Evolutionary conservation across 2,113 vertebrate species (phyloP).

Genomic region (Aviceda subcristata): DNA sequence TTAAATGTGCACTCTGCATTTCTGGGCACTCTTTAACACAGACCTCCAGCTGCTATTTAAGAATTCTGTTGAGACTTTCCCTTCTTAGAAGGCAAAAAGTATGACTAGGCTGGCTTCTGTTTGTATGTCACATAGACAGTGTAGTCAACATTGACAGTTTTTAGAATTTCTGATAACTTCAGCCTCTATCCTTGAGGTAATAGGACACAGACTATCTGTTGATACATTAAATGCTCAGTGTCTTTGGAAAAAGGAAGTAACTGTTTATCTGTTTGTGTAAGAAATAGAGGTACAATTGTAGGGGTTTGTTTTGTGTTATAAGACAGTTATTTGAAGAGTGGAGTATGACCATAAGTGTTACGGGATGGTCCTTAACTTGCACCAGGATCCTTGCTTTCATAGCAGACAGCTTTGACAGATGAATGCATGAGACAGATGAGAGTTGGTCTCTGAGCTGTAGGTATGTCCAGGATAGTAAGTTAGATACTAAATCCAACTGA

Average conservation of each 20-base stretch:
- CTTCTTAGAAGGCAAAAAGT: background rate
- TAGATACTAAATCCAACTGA: background rate
- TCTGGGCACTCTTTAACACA: background rate
- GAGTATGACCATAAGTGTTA: background rate
- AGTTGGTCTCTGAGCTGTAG: background rate
- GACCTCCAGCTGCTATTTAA: background rate
- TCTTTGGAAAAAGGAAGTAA: background rate
- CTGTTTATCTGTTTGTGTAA: background rate
- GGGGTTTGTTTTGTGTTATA: background rate
- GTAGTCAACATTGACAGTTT: background rate
- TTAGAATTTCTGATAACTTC: background rate
- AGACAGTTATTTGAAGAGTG: background rate
- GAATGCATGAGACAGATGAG: background rate
- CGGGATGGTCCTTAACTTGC: background rate
- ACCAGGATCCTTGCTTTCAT: background rate
- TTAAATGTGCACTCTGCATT: background rate
- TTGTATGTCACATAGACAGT: background rate
- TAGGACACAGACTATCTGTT: background rate
- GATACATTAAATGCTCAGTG: background rate
- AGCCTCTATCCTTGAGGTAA: background rate
- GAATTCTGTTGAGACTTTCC: background rate
- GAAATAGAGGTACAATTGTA: background rate
- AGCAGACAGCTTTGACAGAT: background rate
- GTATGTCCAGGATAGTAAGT: background rate
- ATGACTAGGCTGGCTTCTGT: background rate